A percentile compares a stretch with the other conserved stretches of the same genome.
phyloP scores from a whole-genome alignment of 1,140 invertebrate species.

The Gryon sp. region DNA sequence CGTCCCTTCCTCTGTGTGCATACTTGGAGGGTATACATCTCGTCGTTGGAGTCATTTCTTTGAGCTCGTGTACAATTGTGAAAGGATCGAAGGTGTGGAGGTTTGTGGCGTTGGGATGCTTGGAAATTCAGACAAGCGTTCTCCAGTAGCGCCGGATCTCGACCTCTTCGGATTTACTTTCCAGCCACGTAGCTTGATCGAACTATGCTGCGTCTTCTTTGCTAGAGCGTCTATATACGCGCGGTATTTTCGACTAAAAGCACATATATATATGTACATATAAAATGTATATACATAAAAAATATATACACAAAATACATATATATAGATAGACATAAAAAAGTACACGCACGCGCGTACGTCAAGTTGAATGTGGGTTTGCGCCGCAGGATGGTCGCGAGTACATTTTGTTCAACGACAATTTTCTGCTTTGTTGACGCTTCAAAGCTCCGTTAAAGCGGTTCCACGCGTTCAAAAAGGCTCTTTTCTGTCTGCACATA shows the following conservation, averaged over 20 bases:
- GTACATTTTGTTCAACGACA: slow-evolving; percentile 52
- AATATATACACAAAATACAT: too few relatives aligned
- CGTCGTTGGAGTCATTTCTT: slow-evolving; percentile 13
- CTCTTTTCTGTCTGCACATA: slow-evolving; percentile 2
- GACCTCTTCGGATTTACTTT: slow-evolving; percentile 64
- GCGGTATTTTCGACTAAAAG: slow-evolving; percentile 8
- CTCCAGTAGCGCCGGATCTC: slow-evolving; percentile 23
- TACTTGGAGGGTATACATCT: not conserved
- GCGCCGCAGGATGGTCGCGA: slow-evolving; percentile 19
- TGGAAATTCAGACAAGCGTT: slow-evolving; percentile 63
- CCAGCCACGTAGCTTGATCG: slow-evolving; percentile 59
- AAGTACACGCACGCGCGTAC: slow-evolving; percentile 8
- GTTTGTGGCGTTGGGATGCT: slow-evolving; percentile 45
- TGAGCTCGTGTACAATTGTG: slow-evolving; percentile 15
- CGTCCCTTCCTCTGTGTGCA: not conserved
- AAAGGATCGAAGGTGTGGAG: slow-evolving; percentile 29
- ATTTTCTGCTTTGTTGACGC: slow-evolving; percentile 59
- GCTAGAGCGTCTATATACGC: not conserved
- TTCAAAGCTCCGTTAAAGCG: slow-evolving; percentile 50
- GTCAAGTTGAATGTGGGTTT: slow-evolving; percentile 18
- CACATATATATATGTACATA: too few relatives aligned
- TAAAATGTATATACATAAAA: too few relatives aligned
- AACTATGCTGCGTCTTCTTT: slow-evolving; percentile 15
- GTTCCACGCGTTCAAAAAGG: slow-evolving; percentile 34
- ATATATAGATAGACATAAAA: too few relatives aligned